These are phyloP conservation scores for Megaceryle torquata DNA, from an alignment of 2,113 vertebrate species.

Conservation along the genomic window DNA sequence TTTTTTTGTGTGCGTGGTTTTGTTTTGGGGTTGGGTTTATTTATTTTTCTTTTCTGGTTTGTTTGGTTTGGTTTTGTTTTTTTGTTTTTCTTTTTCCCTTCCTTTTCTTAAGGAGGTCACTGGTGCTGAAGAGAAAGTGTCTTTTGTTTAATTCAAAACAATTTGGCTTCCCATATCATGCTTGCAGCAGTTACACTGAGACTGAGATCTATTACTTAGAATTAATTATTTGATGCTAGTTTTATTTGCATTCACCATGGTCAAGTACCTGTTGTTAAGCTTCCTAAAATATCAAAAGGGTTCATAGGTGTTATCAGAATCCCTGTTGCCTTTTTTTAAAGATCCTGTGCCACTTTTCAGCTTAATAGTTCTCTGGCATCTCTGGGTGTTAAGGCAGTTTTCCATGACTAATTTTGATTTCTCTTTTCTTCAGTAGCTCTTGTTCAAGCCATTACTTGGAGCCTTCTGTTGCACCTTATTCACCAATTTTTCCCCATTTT, in stretches of 20 bases:
- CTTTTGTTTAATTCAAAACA: not conserved
- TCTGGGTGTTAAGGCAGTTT: not conserved
- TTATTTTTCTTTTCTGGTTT: no score
- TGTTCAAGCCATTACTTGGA: not conserved
- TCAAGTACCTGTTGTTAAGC: not conserved
- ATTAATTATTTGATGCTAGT: not conserved
- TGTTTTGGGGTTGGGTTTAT: no score
- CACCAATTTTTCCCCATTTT: not conserved
- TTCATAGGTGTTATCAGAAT: not conserved
- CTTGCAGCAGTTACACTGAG: not conserved
- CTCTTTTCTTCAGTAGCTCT: not conserved
- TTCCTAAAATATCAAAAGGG: not conserved
- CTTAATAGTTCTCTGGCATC: not conserved
- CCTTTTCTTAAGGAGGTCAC: not conserved
- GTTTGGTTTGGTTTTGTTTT: not conserved
- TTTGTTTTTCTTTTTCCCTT: not conserved
- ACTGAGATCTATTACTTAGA: not conserved
- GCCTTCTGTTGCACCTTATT: not conserved
- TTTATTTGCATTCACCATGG: not conserved
- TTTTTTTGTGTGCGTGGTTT: no score
- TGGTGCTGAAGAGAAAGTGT: not conserved
- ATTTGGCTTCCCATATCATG: not conserved
- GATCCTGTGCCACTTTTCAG: not conserved
- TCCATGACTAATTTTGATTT: not conserved
- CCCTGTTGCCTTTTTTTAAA: not conserved